A percentile compares a stretch with the other conserved stretches of the same genome.
phyloP scores from a whole-genome alignment of 2,888 invertebrate genomes.

The Blomia tropicalis region DNA sequence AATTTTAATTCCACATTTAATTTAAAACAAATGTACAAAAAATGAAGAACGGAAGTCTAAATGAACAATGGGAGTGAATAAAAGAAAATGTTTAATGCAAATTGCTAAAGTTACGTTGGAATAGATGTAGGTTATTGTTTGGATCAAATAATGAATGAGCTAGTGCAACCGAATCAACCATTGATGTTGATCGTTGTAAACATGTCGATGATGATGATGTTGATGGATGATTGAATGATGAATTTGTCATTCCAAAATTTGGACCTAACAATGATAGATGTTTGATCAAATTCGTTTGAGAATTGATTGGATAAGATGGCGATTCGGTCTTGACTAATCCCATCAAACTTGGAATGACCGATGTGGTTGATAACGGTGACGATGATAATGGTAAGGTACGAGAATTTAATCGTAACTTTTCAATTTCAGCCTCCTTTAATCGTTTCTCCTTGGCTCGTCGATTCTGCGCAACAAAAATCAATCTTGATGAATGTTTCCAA shows the following conservation, averaged over 20 bases:
- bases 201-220: not conserved
- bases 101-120: too few relatives aligned
- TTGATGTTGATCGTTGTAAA: not conserved
- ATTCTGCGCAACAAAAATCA: slow-evolving; percentile 40
- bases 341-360: slow-evolving; percentile 7
- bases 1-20: too few relatives aligned
- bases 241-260: not conserved
- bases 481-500: not conserved
- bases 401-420: slow-evolving; percentile 52
- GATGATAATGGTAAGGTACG: not conserved
- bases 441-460: slow-evolving; percentile 78
- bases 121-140: not conserved
- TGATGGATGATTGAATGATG: not conserved
- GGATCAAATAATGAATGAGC: not conserved
- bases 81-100: too few relatives aligned
- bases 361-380: not conserved
- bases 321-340: slow-evolving; percentile 8
- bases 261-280: slow-evolving; percentile 8
- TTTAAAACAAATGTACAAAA: too few relatives aligned
- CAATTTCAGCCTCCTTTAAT: slow-evolving; percentile 83
- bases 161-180: not conserved
- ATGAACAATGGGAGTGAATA: too few relatives aligned
- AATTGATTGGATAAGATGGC: not conserved
- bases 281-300: slow-evolving; percentile 17
- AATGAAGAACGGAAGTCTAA: too few relatives aligned